These are phyloP conservation scores for Onychorhynchus coronatus DNA, from an alignment of 2,113 vertebrate genomes.

Conservation along the genomic window DNA sequence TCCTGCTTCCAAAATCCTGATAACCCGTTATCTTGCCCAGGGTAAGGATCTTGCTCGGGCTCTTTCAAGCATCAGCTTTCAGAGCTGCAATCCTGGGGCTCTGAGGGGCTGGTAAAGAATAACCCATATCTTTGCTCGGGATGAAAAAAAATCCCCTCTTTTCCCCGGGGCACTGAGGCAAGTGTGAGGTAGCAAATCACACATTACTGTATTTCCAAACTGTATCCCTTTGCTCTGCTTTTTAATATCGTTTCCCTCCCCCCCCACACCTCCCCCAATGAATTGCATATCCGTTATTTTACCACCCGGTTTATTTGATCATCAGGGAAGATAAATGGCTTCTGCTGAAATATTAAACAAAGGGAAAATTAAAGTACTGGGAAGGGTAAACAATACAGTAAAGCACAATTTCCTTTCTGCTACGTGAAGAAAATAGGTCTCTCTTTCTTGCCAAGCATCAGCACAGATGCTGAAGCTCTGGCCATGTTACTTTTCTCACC, in stretches of 20 bases:
- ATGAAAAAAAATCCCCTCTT: not conserved
- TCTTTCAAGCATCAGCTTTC: not conserved
- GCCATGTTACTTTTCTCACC: not conserved
- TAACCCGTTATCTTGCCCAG: not conserved
- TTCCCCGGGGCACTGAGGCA: not conserved
- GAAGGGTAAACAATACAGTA: conserved; percentile 46
- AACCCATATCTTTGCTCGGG: not conserved
- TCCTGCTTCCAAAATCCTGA: not conserved
- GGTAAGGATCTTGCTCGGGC: not conserved
- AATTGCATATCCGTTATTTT: conserved; percentile 52
- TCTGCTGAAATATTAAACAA: conserved; percentile 74
- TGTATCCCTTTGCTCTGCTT: not conserved
- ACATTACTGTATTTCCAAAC: not conserved
- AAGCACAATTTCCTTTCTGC: conserved; percentile 57
- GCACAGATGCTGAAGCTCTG: not conserved
- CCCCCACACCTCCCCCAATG: no score
- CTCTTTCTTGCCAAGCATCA: not conserved
- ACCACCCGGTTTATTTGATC: conserved; percentile 68
- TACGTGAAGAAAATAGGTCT: not conserved
- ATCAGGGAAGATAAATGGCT: conserved; percentile 68
- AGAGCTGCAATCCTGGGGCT: not conserved
- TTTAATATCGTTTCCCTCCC: not conserved
- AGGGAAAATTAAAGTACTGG: conserved; percentile 28
- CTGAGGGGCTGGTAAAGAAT: not conserved
- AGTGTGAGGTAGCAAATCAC: conserved; percentile 33